A percentile compares a stretch with the other conserved stretches of the same genome.
These are phyloP conservation scores for Microcebus ravelobensis DNA, from an alignment of 2,113 vertebrate species.

Conservation along the genomic window DNA sequence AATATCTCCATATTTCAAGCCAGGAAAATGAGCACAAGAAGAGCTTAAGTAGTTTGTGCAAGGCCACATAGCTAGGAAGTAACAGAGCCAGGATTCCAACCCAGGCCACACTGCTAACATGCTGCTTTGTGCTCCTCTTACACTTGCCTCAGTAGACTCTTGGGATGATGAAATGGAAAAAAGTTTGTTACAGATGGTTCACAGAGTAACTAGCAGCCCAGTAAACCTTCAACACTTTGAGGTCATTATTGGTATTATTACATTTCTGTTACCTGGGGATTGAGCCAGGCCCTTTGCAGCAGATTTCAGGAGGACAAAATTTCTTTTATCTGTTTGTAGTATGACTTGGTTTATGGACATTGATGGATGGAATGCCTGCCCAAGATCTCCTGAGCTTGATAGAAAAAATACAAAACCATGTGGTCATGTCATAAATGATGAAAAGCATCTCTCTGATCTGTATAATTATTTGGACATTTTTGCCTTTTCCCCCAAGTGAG, in stretches of 20 bases:
- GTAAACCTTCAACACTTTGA: background rate
- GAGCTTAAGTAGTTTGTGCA: background rate
- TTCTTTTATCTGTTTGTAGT: conserved; percentile 12
- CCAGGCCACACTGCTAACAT: background rate
- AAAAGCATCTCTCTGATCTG: background rate
- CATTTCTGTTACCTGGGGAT: background rate
- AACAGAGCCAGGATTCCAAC: background rate
- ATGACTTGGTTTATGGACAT: background rate
- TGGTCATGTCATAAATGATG: background rate
- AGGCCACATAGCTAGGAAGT: background rate
- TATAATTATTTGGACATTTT: background rate
- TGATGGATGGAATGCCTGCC: conserved; percentile 13
- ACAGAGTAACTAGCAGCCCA: background rate
- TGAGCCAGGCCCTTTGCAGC: background rate
- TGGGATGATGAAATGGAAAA: background rate
- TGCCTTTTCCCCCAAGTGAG: background rate
- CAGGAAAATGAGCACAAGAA: background rate
- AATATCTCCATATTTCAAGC: background rate
- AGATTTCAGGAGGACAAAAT: background rate
- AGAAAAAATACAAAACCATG: background rate
- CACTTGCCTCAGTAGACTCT: background rate
- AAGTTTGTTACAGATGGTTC: background rate
- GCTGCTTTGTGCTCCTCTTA: background rate
- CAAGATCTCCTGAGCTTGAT: conserved; percentile 23
- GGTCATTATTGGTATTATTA: background rate